A percentile compares a stretch with the other conserved stretches of the same genome.
Evolutionary conservation across 2,888 invertebrate genomes (phyloP).

Genomic region (Abscondita cerata): DNA sequence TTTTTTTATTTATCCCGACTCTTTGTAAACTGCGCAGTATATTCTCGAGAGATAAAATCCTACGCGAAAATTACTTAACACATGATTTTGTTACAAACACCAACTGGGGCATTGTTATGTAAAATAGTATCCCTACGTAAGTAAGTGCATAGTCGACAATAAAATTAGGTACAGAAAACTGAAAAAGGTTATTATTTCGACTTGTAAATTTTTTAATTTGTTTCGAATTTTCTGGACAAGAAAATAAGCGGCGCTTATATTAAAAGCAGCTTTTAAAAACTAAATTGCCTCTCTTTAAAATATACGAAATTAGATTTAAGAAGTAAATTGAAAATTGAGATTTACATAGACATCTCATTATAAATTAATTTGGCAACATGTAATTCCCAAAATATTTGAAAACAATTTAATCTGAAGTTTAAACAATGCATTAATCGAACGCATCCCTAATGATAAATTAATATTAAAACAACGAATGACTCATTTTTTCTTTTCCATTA

Average conservation of each 20-base stretch:
- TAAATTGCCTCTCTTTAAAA: conserved; percentile 22
- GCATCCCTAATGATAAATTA: conserved; percentile 22
- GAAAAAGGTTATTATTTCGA: conserved; percentile 17
- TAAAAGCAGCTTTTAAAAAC: conserved; percentile 27
- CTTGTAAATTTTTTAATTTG: conserved; percentile 31
- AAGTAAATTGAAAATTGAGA: conserved; percentile 9
- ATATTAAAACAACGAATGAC: conserved; percentile 20
- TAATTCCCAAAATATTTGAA: no score
- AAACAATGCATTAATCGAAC: background rate
- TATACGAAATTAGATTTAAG: conserved; percentile 18
- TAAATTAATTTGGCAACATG: background rate
- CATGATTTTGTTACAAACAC: no score
- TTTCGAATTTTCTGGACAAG: conserved; percentile 28
- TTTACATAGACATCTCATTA: background rate
- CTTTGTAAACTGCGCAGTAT: no score
- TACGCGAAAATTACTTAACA: conserved; percentile 11
- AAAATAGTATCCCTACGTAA: conserved; percentile 15
- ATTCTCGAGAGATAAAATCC: no score
- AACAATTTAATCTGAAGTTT: no score
- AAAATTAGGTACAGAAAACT: conserved; percentile 25
- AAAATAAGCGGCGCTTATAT: conserved; percentile 25
- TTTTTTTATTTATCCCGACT: no score
- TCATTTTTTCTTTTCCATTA: conserved; percentile 24
- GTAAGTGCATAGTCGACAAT: conserved; percentile 29
- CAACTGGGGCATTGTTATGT: no score